These are phyloP conservation scores for Turnix velox DNA, from an alignment of 2,113 vertebrate genomes.

Conservation along the genomic window DNA sequence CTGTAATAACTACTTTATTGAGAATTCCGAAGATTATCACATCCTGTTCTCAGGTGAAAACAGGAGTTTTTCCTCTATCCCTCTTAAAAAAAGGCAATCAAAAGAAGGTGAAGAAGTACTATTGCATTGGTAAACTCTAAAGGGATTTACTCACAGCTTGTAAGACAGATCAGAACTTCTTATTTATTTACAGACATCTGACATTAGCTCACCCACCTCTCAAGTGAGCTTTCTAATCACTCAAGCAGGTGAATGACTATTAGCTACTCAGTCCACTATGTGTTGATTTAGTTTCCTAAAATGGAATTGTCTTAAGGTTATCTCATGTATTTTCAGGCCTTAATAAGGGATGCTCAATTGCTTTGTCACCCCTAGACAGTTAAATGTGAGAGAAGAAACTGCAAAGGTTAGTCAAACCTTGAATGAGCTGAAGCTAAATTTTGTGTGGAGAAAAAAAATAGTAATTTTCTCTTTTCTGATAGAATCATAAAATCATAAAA, in stretches of 20 bases:
- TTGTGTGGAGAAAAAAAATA: background rate
- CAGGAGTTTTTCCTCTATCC: accelerated
- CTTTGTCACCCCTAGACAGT: background rate
- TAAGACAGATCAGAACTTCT: background rate
- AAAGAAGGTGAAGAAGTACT: background rate
- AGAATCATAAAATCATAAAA: too few species aligned
- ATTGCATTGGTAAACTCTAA: background rate
- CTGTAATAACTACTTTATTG: background rate
- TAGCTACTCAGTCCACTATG: background rate
- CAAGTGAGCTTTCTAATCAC: background rate
- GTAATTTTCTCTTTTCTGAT: background rate
- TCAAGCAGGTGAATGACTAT: background rate
- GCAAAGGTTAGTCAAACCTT: background rate
- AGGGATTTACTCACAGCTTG: background rate
- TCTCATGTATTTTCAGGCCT: background rate
- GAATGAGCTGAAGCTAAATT: background rate
- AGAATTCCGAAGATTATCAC: background rate
- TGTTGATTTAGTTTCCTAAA: background rate
- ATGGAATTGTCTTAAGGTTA: background rate
- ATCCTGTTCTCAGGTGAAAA: background rate
- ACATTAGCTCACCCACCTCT: background rate
- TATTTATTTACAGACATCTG: background rate
- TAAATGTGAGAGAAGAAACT: background rate
- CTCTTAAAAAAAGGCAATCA: accelerated
- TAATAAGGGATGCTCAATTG: background rate